These are phyloP conservation scores for Psylliodes chrysocephalus DNA, from an alignment of 2,888 invertebrate species.

Conservation along the genomic window DNA sequence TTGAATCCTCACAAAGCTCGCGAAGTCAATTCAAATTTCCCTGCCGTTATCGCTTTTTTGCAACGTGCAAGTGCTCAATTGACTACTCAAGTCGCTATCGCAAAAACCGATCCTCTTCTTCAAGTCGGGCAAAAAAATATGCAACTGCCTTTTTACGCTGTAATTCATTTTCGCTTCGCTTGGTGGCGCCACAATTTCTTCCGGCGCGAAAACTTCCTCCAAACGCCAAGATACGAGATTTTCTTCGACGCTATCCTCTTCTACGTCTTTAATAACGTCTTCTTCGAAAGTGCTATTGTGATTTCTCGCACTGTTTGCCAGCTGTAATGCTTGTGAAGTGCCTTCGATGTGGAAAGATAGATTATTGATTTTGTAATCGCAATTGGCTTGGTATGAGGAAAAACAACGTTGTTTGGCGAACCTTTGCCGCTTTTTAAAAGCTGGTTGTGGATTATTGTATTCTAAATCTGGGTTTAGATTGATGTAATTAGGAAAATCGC, in stretches of 20 bases:
- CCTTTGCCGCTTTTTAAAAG: slow-evolving; percentile 19
- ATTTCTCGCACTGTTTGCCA: background rate
- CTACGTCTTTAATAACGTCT: background rate
- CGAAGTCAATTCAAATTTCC: slow-evolving; percentile 23
- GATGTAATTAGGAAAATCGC: slow-evolving; percentile 19
- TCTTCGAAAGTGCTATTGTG: background rate
- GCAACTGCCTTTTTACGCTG: slow-evolving; percentile 70
- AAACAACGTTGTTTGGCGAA: slow-evolving; percentile 24
- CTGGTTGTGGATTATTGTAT: slow-evolving; percentile 1
- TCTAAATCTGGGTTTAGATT: slow-evolving; percentile 15
- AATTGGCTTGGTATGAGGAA: slow-evolving; percentile 16
- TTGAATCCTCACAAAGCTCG: too few relatives aligned
- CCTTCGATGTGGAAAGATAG: slow-evolving; percentile 29
- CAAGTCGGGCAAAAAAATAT: slow-evolving; percentile 78
- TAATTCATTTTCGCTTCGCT: slow-evolving; percentile 18
- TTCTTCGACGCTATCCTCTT: slow-evolving; percentile 8
- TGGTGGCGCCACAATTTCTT: slow-evolving; percentile 29
- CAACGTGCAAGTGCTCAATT: slow-evolving; percentile 46
- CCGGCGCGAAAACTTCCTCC: slow-evolving; percentile 37
- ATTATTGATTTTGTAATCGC: slow-evolving; percentile 1
- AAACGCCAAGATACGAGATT: slow-evolving; percentile 43
- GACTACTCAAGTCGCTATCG: slow-evolving; percentile 55
- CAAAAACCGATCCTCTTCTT: slow-evolving; percentile 65
- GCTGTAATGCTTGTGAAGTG: slow-evolving; percentile 19
- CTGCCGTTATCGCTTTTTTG: slow-evolving; percentile 26